Evolutionary conservation across 2,797 vertebrate species (phyloP).

Genomic region (Amazonetta brasiliensis): DNA sequence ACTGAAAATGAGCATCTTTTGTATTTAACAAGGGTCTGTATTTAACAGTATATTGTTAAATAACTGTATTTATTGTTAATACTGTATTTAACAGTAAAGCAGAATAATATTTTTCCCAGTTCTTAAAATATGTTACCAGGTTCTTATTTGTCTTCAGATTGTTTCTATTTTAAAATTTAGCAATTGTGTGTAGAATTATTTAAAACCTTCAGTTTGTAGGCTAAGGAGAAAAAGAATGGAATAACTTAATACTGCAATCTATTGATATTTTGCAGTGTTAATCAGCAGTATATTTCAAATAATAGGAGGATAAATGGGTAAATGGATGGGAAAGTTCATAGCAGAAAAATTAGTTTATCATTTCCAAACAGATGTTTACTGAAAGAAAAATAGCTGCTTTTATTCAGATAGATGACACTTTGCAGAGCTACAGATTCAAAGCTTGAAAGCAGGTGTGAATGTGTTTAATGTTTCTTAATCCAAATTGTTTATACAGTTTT

Average conservation of each 20-base stretch:
- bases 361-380: neutral
- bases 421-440: neutral
- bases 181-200: neutral
- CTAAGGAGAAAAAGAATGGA: neutral
- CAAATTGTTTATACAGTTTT: conserved; percentile 5
- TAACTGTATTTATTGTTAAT: too few relatives aligned
- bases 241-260: neutral
- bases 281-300: neutral
- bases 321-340: neutral
- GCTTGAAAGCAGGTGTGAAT: conserved; percentile 2
- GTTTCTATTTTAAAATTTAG: neutral
- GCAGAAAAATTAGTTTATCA: neutral
- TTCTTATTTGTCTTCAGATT: neutral
- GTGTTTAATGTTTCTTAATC: neutral
- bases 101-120: neutral
- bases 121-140: neutral
- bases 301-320: neutral
- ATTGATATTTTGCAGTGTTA: neutral
- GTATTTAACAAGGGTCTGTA: neutral
- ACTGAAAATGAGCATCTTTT: neutral
- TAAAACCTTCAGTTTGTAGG: neutral
- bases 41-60: too few relatives aligned
- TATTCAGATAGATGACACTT: neutral
- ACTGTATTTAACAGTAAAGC: neutral
- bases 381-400: neutral